Percentiles rank a stretch among this genome's conserved stretches.
phyloP scores from a whole-genome alignment of 1,140 invertebrate genomes.

The Penaeus vannamei region DNA sequence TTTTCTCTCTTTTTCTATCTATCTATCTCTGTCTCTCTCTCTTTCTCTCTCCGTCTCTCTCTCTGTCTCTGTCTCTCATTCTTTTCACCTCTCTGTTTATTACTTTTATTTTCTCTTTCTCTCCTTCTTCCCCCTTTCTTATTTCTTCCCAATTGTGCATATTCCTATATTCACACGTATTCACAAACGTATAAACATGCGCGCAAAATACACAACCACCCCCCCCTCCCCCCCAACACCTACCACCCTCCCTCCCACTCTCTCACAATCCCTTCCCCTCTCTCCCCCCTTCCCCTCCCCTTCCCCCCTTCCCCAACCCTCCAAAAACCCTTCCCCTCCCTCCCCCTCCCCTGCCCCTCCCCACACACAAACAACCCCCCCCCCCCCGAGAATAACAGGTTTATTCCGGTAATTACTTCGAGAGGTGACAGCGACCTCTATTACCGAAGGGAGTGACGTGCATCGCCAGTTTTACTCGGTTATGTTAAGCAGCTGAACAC shows the following conservation, averaged over 20 bases:
- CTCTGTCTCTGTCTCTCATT: not conserved
- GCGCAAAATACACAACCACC: not conserved
- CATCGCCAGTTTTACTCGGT: no score
- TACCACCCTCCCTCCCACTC: not conserved
- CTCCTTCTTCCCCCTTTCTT: slow-evolving; percentile 4
- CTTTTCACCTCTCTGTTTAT: not conserved
- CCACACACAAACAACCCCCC: no score
- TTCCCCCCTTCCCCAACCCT: no score
- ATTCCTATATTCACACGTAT: not conserved
- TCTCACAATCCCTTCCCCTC: not conserved
- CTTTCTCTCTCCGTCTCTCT: not conserved
- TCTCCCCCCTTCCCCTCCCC: no score
- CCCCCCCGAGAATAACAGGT: no score
- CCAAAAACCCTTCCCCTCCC: no score
- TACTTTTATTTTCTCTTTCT: slow-evolving; percentile 13
- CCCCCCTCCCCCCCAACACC: not conserved
- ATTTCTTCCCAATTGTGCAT: not conserved
- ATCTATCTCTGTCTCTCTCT: not conserved
- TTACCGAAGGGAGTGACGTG: no score
- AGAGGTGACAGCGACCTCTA: no score
- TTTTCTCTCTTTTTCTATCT: not conserved
- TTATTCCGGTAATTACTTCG: no score
- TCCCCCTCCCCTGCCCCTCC: no score
- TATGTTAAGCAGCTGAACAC: no score
- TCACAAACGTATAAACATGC: slow-evolving; percentile 5